phyloP scores from a whole-genome alignment of 2,113 vertebrate species.

The Oreochromis tanganicae region DNA sequence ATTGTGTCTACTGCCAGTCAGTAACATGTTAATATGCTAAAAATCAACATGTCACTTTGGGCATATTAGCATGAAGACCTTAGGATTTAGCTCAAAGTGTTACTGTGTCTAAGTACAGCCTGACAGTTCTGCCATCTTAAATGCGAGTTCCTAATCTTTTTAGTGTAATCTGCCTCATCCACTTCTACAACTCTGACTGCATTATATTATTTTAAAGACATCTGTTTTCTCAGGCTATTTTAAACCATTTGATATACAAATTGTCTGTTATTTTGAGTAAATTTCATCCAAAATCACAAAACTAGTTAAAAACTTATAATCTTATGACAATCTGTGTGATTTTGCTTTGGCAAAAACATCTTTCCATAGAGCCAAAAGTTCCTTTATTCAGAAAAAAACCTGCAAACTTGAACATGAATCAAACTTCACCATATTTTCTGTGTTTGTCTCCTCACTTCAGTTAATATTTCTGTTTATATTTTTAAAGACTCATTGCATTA shows the following conservation, averaged over 20 bases:
- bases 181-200: neutral
- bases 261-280: neutral
- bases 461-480: neutral
- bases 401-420: neutral
- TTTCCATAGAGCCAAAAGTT: neutral
- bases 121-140: neutral
- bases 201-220: neutral
- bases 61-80: neutral
- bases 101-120: neutral
- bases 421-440: neutral
- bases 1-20: neutral
- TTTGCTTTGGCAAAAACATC: neutral
- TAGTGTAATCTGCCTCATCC: neutral
- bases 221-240: neutral
- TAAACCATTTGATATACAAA: neutral
- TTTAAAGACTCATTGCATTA: neutral
- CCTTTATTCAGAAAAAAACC: neutral
- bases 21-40: neutral
- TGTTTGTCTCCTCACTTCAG: neutral
- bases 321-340: neutral
- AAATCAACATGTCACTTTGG: neutral
- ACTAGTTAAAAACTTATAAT: neutral
- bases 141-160: neutral
- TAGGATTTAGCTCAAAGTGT: neutral
- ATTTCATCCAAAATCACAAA: neutral